phyloP scores from a whole-genome alignment of 2,888 invertebrate genomes.

The Blera fallax region DNA sequence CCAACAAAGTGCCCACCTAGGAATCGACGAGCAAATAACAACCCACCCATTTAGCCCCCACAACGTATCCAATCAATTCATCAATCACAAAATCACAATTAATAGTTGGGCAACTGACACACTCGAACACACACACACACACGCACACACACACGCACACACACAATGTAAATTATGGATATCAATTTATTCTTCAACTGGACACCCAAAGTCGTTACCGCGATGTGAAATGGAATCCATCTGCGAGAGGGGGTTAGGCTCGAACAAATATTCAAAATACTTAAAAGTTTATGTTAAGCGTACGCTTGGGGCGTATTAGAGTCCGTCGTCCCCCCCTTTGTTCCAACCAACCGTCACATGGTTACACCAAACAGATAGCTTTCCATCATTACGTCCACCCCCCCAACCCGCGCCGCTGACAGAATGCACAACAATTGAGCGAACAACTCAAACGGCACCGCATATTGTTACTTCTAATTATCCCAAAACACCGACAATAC shows the following conservation, averaged over 20 bases:
- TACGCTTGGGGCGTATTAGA: constrained; percentile 35
- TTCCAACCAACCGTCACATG: neutral
- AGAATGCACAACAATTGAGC: constrained; percentile 27
- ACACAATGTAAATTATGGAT: constrained; percentile 49
- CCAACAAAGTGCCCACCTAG: constrained; percentile 55
- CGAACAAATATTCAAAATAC: constrained; percentile 54
- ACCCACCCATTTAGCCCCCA: constrained; percentile 64
- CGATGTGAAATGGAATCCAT: constrained; percentile 46
- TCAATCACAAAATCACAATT: constrained; percentile 67
- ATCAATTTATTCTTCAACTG: constrained; percentile 62
- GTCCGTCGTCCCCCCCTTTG: neutral
- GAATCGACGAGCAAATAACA: constrained; percentile 29
- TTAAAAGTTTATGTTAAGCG: constrained; percentile 45
- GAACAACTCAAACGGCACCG: constrained; percentile 54
- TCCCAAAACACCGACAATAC: constrained; percentile 50
- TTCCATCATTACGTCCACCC: neutral
- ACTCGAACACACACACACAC: too few species aligned
- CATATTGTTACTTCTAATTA: constrained; percentile 69
- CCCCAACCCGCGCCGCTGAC: neutral
- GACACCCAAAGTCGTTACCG: constrained; percentile 32
- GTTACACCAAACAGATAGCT: neutral
- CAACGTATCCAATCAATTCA: constrained; percentile 66
- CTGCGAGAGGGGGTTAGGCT: neutral
- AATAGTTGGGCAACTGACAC: constrained; percentile 40
- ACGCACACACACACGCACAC: constrained; percentile 14